These are phyloP conservation scores for Mesorhabditis spiculigera DNA, from an alignment of 2,888 invertebrate species.

Conservation along the genomic window DNA sequence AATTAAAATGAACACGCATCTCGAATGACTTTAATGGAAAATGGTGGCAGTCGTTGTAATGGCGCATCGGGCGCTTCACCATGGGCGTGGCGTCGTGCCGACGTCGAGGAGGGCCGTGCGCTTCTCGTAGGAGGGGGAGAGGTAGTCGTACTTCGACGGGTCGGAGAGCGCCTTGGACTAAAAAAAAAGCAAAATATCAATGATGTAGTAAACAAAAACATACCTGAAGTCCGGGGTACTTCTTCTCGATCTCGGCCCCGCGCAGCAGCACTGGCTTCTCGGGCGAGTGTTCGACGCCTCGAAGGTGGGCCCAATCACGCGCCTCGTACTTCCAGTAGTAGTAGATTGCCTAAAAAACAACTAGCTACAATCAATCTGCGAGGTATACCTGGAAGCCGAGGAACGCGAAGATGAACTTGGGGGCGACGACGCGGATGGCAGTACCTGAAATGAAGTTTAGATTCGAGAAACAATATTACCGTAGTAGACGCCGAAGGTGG, in stretches of 20 bases:
- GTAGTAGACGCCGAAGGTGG: slow-evolving; percentile 53
- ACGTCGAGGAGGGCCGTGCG: slow-evolving; percentile 46
- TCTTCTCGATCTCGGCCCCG: slow-evolving; percentile 31
- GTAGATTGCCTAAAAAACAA: slow-evolving; percentile 29
- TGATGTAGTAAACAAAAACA: not conserved
- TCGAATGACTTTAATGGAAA: too few relatives aligned
- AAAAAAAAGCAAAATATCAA: not conserved
- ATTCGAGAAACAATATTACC: slow-evolving; percentile 8
- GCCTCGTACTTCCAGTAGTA: slow-evolving; percentile 56
- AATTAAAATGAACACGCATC: too few relatives aligned
- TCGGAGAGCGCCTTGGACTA: slow-evolving; percentile 24
- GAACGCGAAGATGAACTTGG: slow-evolving; percentile 48
- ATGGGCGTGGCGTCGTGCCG: slow-evolving; percentile 47
- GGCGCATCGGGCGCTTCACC: slow-evolving; percentile 23
- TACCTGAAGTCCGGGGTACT: slow-evolving; percentile 41
- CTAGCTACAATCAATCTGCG: not conserved
- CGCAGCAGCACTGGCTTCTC: slow-evolving; percentile 35
- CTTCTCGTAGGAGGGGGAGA: slow-evolving; percentile 46
- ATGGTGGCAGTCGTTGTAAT: too few relatives aligned
- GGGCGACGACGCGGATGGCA: slow-evolving; percentile 46
- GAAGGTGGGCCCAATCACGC: slow-evolving; percentile 46
- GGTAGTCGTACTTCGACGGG: slow-evolving; percentile 35
- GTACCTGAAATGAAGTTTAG: slow-evolving; percentile 23
- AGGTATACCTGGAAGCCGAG: slow-evolving; percentile 25
- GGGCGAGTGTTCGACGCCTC: slow-evolving; percentile 45